A percentile compares a stretch with the other conserved stretches of the same genome.
These are phyloP conservation scores for Ichneumoninae sp. DNA, from an alignment of 2,888 invertebrate species.

Conservation along the genomic window DNA sequence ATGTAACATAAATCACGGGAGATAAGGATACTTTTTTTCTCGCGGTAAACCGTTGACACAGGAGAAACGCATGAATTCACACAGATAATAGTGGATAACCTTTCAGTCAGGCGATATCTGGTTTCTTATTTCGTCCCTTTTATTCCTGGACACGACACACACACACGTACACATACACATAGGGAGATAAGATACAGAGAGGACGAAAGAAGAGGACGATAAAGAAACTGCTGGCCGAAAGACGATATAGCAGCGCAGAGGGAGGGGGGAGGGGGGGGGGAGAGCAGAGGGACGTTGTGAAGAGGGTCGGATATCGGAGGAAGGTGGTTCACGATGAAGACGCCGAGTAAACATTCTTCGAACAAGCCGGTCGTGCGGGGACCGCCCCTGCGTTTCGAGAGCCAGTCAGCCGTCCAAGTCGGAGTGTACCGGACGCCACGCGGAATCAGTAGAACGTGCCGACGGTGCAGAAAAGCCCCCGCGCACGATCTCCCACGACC, in stretches of 20 bases:
- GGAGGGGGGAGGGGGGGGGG: not conserved
- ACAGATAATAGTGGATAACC: conserved; percentile 33
- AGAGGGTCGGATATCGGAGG: conserved; percentile 66
- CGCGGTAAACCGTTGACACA: conserved; percentile 5
- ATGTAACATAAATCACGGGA: conserved; percentile 16
- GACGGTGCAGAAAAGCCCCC: conserved; percentile 69
- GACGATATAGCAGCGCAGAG: conserved; percentile 31
- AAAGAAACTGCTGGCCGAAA: conserved; percentile 27
- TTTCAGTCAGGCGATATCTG: conserved; percentile 40
- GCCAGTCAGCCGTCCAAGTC: conserved; percentile 56
- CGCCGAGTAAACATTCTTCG: conserved; percentile 69
- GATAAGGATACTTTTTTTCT: not conserved
- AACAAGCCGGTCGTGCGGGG: conserved; percentile 60
- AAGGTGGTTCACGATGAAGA: conserved; percentile 67
- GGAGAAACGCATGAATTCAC: conserved; percentile 24
- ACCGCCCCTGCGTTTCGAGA: conserved; percentile 52
- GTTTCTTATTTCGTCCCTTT: conserved; percentile 44
- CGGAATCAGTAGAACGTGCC: conserved; percentile 66
- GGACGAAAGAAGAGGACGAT: conserved; percentile 21
- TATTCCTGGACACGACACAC: conserved; percentile 45
- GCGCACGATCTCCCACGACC: conserved; percentile 51
- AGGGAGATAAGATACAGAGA: conserved; percentile 36
- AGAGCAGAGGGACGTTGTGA: conserved; percentile 48
- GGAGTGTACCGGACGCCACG: conserved; percentile 54
- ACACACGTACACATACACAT: not conserved